A percentile compares a stretch with the other conserved stretches of the same genome.
phyloP scores from a whole-genome alignment of 2,888 invertebrate species.

The Trachelus tabidus region DNA sequence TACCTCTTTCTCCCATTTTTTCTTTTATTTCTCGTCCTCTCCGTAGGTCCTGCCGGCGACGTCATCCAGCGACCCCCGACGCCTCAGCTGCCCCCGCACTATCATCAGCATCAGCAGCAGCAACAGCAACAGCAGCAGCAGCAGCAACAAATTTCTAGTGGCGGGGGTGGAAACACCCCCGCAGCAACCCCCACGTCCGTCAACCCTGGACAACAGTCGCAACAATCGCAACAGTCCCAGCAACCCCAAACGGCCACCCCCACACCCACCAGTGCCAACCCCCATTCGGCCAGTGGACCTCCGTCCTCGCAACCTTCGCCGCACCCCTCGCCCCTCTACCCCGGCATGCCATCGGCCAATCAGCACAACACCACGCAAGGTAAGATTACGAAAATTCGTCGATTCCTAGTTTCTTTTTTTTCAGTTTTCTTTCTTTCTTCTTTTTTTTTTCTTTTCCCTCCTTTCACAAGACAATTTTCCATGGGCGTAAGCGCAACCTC shows the following conservation, averaged over 20 bases:
- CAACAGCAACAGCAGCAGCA: conserved; percentile 73
- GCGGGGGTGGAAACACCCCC: conserved; percentile 56
- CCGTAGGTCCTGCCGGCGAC: conserved; percentile 50
- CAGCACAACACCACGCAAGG: conserved; percentile 62
- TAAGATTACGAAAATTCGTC: conserved; percentile 27
- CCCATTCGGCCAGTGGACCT: conserved; percentile 52
- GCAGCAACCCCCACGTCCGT: conserved; percentile 53
- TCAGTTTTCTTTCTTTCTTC: background rate
- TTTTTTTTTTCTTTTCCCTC: background rate
- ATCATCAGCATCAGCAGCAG: conserved; percentile 66
- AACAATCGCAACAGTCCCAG: conserved; percentile 68
- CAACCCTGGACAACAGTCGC: conserved; percentile 43
- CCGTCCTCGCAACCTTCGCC: conserved; percentile 59
- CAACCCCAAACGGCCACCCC: conserved; percentile 59
- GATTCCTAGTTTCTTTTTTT: too few relatives aligned
- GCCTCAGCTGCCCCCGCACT: conserved; percentile 48
- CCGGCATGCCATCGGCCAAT: conserved; percentile 52
- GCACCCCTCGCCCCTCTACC: conserved; percentile 60
- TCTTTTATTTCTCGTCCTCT: background rate
- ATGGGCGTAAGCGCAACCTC: too few relatives aligned
- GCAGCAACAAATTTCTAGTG: conserved; percentile 39
- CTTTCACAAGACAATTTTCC: too few relatives aligned
- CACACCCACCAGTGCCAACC: conserved; percentile 54
- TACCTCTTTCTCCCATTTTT: conserved; percentile 4
- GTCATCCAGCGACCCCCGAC: conserved; percentile 63